Evolutionary conservation across 2,888 invertebrate genomes (phyloP), one percentile per base, ranked within the genome.

Genomic region (Drosophila phalerata): DNA sequence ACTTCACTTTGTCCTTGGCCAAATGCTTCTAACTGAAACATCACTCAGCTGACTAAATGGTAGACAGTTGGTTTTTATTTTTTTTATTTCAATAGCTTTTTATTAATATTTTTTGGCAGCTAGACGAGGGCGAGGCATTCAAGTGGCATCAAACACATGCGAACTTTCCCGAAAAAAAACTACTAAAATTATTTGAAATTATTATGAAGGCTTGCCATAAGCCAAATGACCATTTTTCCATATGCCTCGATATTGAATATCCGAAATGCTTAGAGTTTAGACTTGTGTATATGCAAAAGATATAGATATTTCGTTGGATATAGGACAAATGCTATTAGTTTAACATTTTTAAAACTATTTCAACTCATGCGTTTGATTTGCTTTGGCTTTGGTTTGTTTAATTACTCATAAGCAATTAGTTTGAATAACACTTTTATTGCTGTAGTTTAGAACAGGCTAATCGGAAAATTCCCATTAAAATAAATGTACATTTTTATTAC

Each of bases 161-260:
- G 71, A 71, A 76, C 62, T 76, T 77, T 77, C 64, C 25, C 66
- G 56, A 64, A 60, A 37, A 56, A 61, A 52, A 51, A 51, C 57
- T 56, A 60, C 64, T 42, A 76, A 76, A 77, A 68, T 76, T 63
- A 71, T 76, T 79, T 61, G 62, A 80, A 80, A 80, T 62, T 47
- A 63, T 76, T 78, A 71, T 78, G 81, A 78, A 68, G 72, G 63
- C 72, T 68, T 68, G 76, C 76, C 69, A 79, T 69, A 47, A 58
- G 62, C 68, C 76, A 79, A 22, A 63, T 64, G 51, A 63, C 25
- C 53, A 62, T 75, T 79, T 65, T 49, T 69, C 69, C 77, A 77
- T 77, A 70, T 75, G 77, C 58, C 65, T 5, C n/a, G 57, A 42
- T 48, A 11, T 40, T 56, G 38, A 47, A 69, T 47, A 56, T 42